Evolutionary conservation across 2,113 vertebrate species (phyloP).

Genomic region (Thamnophis sirtalis): DNA sequence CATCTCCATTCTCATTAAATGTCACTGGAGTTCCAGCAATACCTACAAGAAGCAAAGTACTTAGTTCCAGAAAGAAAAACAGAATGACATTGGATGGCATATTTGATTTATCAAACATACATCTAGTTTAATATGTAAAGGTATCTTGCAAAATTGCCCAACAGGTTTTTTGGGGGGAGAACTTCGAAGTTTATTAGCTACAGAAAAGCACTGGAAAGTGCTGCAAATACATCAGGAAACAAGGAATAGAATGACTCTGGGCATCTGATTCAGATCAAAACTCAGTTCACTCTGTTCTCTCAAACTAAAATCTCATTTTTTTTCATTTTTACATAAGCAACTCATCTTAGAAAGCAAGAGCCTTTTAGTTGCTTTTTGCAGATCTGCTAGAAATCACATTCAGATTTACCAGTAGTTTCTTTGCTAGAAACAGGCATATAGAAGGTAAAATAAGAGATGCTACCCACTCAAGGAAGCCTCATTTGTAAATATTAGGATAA

Average conservation of each 20-base stretch:
- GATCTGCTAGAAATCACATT: background rate
- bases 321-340: background rate
- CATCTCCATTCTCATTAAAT: conserved; percentile 91
- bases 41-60: conserved; percentile 64
- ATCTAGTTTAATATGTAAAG: background rate
- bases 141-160: background rate
- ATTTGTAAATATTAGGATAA: background rate
- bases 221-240: background rate
- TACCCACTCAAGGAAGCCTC: background rate
- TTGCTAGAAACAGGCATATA: background rate
- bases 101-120: background rate
- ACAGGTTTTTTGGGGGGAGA: background rate
- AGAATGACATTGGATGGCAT: background rate
- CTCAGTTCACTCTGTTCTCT: background rate
- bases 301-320: background rate
- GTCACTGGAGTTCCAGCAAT: conserved; percentile 90
- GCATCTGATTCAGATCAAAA: background rate
- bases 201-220: background rate
- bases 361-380: background rate
- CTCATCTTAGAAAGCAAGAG: background rate
- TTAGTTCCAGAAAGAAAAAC: background rate
- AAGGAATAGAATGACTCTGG: background rate
- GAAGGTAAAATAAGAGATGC: background rate
- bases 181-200: background rate
- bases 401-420: background rate